Evolutionary conservation across 2,113 vertebrate genomes (phyloP), one percentile per base, ranked within the genome.

Genomic region (Capra hircus): DNA sequence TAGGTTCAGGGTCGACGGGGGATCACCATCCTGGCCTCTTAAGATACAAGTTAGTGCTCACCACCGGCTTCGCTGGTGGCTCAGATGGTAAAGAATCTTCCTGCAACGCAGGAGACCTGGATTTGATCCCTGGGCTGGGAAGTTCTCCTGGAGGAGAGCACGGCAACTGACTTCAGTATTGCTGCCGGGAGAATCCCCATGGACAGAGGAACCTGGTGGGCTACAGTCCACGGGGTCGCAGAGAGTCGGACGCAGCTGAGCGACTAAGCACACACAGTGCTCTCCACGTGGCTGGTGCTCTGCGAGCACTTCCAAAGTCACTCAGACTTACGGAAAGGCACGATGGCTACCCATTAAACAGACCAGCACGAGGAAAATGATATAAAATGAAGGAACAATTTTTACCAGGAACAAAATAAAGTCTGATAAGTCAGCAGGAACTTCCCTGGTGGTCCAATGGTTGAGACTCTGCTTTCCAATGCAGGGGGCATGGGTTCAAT

Each of bases 1-100:
- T 9, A n/a, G 43, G 2, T 0, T 21, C 33, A 30, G 16, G 19
- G 27, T 43, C 40, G 17, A 53, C 1, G 4, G 33, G 33, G 25
- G 5, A 28, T 52, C 50, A 11, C 19, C 27, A 90, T 71, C 5
- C 52, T 14, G 25, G 23, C n/a, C n/a, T 30, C 67, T 28, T 36
- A 10, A 4, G 23, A 48, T 3, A 7, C 17, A 17, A n/a, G 12
- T 5, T 2, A 23, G 21, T 9, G 15, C 9, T 52, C 2, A 7
- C 6, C 14, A 0, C 8, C 28, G 67, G 19, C 67, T 23, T 74
- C 2, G 10, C 67, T 40, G n/a, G n/a, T 6, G 67, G 19, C 67
- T 74, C n/a, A 74, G 67, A 40, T 40, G n/a, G n/a, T 40, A 74
- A 74, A 23, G 19, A 74, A 74, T 40, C 67, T 40, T 23, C 19